Conservation (phyloP, 2,113 vertebrate genomes). For the Caranx melampygus region DNA sequence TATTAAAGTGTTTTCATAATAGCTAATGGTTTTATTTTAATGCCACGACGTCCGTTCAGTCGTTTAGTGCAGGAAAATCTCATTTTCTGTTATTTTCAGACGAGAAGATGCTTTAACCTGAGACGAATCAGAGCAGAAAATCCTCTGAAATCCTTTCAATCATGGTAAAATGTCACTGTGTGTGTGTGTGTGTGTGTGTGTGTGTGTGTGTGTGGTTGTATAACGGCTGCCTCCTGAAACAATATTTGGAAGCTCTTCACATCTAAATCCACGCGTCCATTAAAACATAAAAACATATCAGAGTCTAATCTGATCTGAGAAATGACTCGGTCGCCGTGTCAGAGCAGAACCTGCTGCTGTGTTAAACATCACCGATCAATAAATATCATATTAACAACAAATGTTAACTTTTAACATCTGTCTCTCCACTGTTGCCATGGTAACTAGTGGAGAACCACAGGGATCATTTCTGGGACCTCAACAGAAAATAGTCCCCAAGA, state of each 20-base stretch:
- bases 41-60: slow-evolving; percentile 12
- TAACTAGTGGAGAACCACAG: not conserved
- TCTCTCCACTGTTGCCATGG: no score
- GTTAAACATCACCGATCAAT: not conserved
- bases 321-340: no score
- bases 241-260: slow-evolving; percentile 45
- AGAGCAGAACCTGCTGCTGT: not conserved
- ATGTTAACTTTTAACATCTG: no score
- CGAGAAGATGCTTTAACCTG: slow-evolving; percentile 43
- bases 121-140: slow-evolving; percentile 56
- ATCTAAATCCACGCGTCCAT: slow-evolving; percentile 24
- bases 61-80: not conserved
- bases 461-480: not conserved
- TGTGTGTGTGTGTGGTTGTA: slow-evolving; percentile 30
- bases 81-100: slow-evolving; percentile 34
- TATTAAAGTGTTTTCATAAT: not conserved
- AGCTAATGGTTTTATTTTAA: slow-evolving; percentile 17
- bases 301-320: slow-evolving; percentile 32
- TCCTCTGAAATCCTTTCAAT: slow-evolving; percentile 69
- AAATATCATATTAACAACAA: no score
- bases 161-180: slow-evolving; percentile 42
- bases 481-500: no score
- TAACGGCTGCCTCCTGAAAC: slow-evolving; percentile 30
- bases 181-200: not conserved
- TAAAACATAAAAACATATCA: slow-evolving; percentile 26